Evolutionary conservation across 2,888 invertebrate species (phyloP), one percentile per base, ranked within the genome.

Genomic region (Nemurella pictetii): DNA sequence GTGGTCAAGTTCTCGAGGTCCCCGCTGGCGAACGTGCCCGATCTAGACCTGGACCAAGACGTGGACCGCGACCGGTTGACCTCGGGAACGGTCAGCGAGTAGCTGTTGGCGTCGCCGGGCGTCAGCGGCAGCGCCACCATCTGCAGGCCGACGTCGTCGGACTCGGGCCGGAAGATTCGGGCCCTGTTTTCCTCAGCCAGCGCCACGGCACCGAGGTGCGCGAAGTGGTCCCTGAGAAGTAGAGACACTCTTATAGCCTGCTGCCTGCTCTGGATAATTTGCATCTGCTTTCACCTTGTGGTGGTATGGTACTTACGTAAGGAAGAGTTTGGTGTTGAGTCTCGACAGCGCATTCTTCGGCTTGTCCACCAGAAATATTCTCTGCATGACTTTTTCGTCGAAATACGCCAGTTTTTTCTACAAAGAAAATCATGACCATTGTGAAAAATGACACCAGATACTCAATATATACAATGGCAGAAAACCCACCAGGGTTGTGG

Each of bases 311-410:
- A 86, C 87, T 87, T 84, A 87, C 87, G 87, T 86, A 15, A 87
- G 84, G 15, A 85, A 80, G 78, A 87, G 83, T 74, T 87, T 87
- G 83, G 87, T 87, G 83, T 86, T 87, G 5, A 87, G 85, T 26
- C 85, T 73, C 2, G 86, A 83, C 84, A 87, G 83, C 29, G 85
- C 84, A 82, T 86, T 86, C 20, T 86, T 85, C 28, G 85, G 84
- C 26, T 78, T 84, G 88, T 87, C 80, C 89, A 90, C 83, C 90
- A 91, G 89, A 75, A 92, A 89, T 80, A 90, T 88, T 27, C 91
- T 91, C 85, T 91, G 90, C 83, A 92, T 87, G 88, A 91, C 92
- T 84, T 90, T 89, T 85, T 91, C 90, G 88, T 92, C 92, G 87
- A 91, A 90, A 84, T 91, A 89, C 86, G 92, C 91, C 87, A 92